Evolutionary conservation across 2,797 vertebrate species (phyloP), one percentile per base, ranked within the genome.

Genomic region (Macroramphosus scolopax): DNA sequence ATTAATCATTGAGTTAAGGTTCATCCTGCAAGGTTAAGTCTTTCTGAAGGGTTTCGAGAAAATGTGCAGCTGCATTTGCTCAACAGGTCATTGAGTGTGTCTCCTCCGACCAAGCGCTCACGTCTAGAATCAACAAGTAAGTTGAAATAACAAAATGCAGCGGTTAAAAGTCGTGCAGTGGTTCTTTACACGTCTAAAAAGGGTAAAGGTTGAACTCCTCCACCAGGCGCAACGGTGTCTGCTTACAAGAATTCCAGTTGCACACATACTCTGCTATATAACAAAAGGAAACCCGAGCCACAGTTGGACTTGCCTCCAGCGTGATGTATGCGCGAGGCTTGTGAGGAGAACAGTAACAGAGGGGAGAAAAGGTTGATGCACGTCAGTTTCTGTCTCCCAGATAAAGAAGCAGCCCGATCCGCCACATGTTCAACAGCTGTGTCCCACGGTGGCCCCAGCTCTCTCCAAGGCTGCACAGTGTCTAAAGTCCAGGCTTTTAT

Each of bases 361-460:
- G 34, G 25, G 76, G 78, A 80, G 81, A 73, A 75, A 66, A 62
- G 70, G 80, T 58, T 59, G 53, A 63, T 49, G 39, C 31, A 5
- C 70, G 52, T 70, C 45, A 54, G 60, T 39, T 59, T 45, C 34
- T 66, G 13, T 61, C 47, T 25, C 9, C 26, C 45, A 17, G 24
- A 46, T 29, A 45, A 44, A 45, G 20, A 6, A 39, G 53, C 44
- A 61, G 52, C 64, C 41, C 26, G 24, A 53, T 59, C 17, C 12
- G 25, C 40, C 82, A 81, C 57, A 72, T 86, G 79, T 72, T 72
- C 44, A 71, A 38, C 80, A 82, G 73, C 78, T 86, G 80, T 50
- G 52, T 43, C 53, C 8, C 35, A 38, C 18, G 16, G 17, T 17
- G 15, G 44, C 44, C 45, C 52, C 5, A 14, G n/a, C n/a, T n/a